Percentiles rank a stretch among this genome's conserved stretches.
phyloP scores from a whole-genome alignment of 2,888 invertebrate genomes.

The Steinernema scapterisci region DNA sequence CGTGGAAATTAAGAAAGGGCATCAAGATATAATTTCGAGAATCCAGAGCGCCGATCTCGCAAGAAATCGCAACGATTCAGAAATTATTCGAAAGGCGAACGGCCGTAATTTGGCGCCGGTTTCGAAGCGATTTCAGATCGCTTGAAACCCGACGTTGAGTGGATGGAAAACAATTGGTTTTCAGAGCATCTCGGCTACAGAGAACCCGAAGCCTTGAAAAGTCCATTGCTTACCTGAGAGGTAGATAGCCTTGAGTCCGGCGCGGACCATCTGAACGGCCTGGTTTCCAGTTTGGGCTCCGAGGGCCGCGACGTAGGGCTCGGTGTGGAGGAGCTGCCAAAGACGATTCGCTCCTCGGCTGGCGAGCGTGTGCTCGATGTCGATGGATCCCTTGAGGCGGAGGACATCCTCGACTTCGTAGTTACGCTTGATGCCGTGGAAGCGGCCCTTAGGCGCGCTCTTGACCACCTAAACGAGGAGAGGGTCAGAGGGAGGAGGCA shows the following conservation, averaged over 20 bases:
- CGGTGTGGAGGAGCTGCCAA: slow-evolving; percentile 67
- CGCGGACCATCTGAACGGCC: slow-evolving; percentile 69
- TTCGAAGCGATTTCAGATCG: no score
- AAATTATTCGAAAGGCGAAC: no score
- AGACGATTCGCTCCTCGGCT: slow-evolving; percentile 67
- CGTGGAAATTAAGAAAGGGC: background rate
- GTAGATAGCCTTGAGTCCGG: slow-evolving; percentile 68
- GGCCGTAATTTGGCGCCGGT: no score
- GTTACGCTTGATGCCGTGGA: slow-evolving; percentile 66
- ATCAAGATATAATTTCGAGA: no score
- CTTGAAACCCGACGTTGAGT: no score
- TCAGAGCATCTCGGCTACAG: no score
- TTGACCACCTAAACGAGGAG: slow-evolving; percentile 57
- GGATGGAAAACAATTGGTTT: no score
- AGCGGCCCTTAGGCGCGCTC: slow-evolving; percentile 66
- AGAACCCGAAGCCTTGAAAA: no score
- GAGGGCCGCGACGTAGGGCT: slow-evolving; percentile 67
- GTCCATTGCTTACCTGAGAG: slow-evolving; percentile 67
- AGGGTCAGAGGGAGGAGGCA: background rate
- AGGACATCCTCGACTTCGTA: slow-evolving; percentile 68
- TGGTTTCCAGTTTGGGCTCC: slow-evolving; percentile 69
- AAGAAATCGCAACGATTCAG: no score
- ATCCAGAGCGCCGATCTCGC: no score
- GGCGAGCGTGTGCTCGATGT: slow-evolving; percentile 68
- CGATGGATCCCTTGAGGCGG: slow-evolving; percentile 66